Percentiles rank a stretch among this genome's conserved stretches.
Conservation (phyloP, 2,888 invertebrate species). For the Pogonocherus hispidulus region DNA sequence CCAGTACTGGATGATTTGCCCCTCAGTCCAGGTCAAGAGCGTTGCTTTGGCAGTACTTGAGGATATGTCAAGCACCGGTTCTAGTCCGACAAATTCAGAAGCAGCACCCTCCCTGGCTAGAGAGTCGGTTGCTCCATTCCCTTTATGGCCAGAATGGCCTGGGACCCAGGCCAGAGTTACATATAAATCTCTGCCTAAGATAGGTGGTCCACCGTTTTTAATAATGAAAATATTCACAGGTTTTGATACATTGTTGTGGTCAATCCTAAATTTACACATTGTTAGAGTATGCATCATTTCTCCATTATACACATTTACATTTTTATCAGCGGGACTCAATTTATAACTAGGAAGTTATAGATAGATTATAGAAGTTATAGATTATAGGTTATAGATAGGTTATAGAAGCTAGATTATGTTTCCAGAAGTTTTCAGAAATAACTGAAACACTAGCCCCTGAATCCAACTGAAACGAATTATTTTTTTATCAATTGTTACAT, state of each 20-base stretch:
- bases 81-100: too few relatives aligned
- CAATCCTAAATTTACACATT: slow-evolving; percentile 4
- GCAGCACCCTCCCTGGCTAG: too few relatives aligned
- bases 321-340: slow-evolving; percentile 1
- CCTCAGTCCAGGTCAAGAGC: too few relatives aligned
- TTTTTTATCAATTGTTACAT: not conserved
- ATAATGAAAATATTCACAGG: slow-evolving; percentile 4
- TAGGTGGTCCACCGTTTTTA: not conserved
- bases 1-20: too few relatives aligned
- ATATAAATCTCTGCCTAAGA: not conserved
- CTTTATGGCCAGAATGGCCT: too few relatives aligned
- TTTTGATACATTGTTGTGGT: not conserved
- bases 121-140: too few relatives aligned
- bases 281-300: not conserved
- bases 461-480: not conserved
- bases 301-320: slow-evolving; percentile 5
- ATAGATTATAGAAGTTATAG: too few relatives aligned
- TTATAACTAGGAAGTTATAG: not conserved
- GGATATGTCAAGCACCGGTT: too few relatives aligned
- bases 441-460: not conserved
- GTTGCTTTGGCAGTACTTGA: too few relatives aligned
- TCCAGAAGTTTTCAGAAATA: not conserved
- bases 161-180: too few relatives aligned
- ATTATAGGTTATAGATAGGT: too few relatives aligned
- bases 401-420: too few relatives aligned